phyloP scores from a whole-genome alignment of 1,140 invertebrate genomes.

The Rhyzopertha dominica region DNA sequence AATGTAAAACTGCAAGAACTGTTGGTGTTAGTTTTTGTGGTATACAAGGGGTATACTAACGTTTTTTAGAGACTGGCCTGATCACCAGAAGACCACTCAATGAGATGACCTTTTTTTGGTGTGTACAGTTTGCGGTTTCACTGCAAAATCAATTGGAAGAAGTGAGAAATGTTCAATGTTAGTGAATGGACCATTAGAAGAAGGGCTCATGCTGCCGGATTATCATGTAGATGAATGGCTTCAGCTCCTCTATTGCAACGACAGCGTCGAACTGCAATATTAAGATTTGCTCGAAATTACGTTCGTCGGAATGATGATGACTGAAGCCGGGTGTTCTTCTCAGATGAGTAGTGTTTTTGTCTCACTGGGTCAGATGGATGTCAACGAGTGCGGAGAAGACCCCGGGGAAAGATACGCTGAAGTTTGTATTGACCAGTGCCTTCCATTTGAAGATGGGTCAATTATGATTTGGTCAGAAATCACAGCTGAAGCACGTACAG shows the following conservation, averaged over 20 bases:
- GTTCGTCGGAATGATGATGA: conserved; percentile 6
- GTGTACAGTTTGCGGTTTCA: neutral
- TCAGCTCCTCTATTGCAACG: conserved; percentile 7
- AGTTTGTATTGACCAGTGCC: conserved; percentile 10
- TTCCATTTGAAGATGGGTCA: conserved; percentile 8
- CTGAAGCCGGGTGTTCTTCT: conserved; percentile 8
- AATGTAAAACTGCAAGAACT: conserved; percentile 11
- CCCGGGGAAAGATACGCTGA: conserved; percentile 4
- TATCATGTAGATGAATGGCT: neutral
- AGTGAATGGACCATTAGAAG: conserved; percentile 10
- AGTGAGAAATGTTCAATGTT: conserved; percentile 10
- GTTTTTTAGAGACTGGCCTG: conserved; percentile 1
- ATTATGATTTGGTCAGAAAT: conserved; percentile 1
- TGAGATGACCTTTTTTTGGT: conserved; percentile 7
- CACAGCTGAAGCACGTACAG: conserved; percentile 1
- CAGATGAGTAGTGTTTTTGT: conserved; percentile 10
- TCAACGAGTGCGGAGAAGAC: conserved; percentile 9
- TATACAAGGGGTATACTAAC: conserved; percentile 6
- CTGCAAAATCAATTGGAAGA: conserved; percentile 5
- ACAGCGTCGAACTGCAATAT: conserved; percentile 9
- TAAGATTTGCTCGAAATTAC: conserved; percentile 7
- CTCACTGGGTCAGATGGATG: conserved; percentile 7
- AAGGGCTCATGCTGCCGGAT: neutral
- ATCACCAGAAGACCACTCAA: conserved; percentile 9
- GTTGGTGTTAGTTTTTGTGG: conserved; percentile 4